Base-by-base conservation (phyloP, 2,888 invertebrate genomes). In the Temnothorax rugatulus region DNA sequence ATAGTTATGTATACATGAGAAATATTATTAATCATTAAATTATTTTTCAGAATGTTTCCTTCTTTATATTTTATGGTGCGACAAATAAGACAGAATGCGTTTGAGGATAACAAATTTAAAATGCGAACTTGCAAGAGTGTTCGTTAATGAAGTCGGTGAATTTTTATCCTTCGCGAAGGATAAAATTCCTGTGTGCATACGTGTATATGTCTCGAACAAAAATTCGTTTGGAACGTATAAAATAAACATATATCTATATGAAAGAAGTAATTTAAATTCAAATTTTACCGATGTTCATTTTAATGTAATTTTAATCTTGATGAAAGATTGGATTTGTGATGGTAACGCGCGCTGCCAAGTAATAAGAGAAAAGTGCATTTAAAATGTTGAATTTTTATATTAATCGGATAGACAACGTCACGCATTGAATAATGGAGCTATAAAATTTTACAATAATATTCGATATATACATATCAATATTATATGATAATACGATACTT, bases 201-300 rank as follows among this genome's bases (percentile, higher is more conserved):
- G 15, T 57, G 50, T 38, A 50, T 18, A 68, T 44, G 44, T 69
- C 47, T 59, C 69, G 34, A 38, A 69, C 47, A 47, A 79, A 69
- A 69, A 79, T 79, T 59, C 21, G 34, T 69, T 79, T 79, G 18
- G 18, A n/a, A 21, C 57, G n/a, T 47, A 69, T 79, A 57, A 59
- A 79, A 79, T 63, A 63, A 75, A 63, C 15, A 21, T 47, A 34
- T 69, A 34, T 29, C 29, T 29, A 3, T 34, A 18, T 59, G 59
- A 44, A 79, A 59, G 59, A 59, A 79, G 79, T 79, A 69, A 69
- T 79, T 79, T 79, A 79, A 79, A 79, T 79, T 69, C 79, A 71
- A 71, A 79, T 79, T 71, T 79, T 71, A 59, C 59, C 47, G 59
- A 71, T 76, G 64, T 52, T 57, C 47, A 63, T 69, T 79, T 71